Conservation (phyloP, 2,797 vertebrate species). For the Rhinogobio ventralis region DNA sequence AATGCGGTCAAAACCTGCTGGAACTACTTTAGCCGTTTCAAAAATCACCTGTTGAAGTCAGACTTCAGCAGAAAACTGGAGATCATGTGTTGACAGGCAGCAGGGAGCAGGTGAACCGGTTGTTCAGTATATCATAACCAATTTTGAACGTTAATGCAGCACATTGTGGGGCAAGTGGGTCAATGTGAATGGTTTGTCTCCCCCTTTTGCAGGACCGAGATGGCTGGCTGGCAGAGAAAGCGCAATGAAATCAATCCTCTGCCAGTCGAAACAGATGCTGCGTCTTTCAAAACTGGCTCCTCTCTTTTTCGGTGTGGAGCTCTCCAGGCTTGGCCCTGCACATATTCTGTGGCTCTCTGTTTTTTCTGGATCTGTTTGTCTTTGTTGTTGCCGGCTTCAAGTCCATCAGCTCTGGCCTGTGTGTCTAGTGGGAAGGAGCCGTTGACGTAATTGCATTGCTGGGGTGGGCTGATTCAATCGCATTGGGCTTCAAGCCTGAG, state of each 20-base stretch:
- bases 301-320: conserved; percentile 44
- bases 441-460: conserved; percentile 28
- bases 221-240: conserved; percentile 73
- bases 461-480: conserved; percentile 27
- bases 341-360: conserved; percentile 67
- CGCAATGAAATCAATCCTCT: conserved; percentile 51
- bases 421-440: background rate
- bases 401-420: conserved; percentile 36
- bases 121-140: conserved; percentile 55
- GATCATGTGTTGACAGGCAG: conserved; percentile 18
- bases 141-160: conserved; percentile 66
- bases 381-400: background rate
- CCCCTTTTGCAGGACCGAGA: conserved; percentile 64
- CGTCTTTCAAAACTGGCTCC: conserved; percentile 73
- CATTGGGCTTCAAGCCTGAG: conserved; percentile 47
- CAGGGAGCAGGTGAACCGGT: conserved; percentile 60
- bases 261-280: conserved; percentile 82
- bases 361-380: conserved; percentile 50
- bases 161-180: conserved; percentile 75
- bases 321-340: conserved; percentile 51
- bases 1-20: too few species aligned
- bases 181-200: conserved; percentile 67
- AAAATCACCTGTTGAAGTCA: conserved; percentile 20
- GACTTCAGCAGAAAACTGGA: background rate
- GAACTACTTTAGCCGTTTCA: too few species aligned